Evolutionary conservation across 2,113 vertebrate genomes (phyloP).

Genomic region (Pycnonotus jocosus): DNA sequence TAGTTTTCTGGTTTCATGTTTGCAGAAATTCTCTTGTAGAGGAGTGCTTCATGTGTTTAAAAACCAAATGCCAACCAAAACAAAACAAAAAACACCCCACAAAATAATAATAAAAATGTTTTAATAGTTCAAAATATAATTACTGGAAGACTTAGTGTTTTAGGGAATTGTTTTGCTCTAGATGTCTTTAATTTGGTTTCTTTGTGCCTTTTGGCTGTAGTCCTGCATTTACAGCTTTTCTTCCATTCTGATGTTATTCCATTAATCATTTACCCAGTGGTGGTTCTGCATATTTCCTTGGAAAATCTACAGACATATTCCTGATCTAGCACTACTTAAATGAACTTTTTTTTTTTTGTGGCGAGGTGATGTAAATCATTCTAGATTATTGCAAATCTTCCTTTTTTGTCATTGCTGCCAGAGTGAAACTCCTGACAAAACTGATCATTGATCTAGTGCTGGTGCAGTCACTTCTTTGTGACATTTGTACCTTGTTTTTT

Average conservation of each 20-base stretch:
- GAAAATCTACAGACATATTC: background rate
- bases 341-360: background rate
- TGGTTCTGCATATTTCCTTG: background rate
- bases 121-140: background rate
- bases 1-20: background rate
- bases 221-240: constrained; percentile 34
- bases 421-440: background rate
- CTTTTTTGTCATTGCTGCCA: background rate
- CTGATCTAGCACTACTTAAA: background rate
- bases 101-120: background rate
- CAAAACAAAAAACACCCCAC: background rate
- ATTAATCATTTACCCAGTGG: constrained; percentile 4
- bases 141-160: background rate
- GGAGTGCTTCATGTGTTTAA: background rate
- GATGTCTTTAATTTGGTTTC: constrained; percentile 18
- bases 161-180: constrained; percentile 17
- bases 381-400: background rate
- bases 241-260: constrained; percentile 28
- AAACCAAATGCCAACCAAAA: background rate
- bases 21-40: background rate
- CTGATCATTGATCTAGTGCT: background rate
- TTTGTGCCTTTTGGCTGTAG: constrained; percentile 22
- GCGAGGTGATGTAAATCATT: background rate
- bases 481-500: background rate
- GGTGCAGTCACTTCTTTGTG: background rate